These are phyloP conservation scores for Drosophila pseudoobscura DNA, from an alignment of 1,140 invertebrate species.

Conservation along the genomic window DNA sequence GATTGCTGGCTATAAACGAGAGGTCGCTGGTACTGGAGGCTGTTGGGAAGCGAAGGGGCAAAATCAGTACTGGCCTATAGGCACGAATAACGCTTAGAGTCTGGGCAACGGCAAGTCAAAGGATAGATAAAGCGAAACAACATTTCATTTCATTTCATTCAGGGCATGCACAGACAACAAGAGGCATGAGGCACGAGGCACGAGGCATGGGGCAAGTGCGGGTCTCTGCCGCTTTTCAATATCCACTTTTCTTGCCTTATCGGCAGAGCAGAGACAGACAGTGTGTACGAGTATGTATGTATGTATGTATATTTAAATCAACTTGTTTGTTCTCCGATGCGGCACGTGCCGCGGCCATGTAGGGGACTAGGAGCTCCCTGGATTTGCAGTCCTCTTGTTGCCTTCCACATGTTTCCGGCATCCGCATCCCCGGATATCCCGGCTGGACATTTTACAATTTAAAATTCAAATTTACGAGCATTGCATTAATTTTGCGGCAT, in stretches of 20 bases:
- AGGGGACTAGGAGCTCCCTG: neutral
- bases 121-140: slow-evolving; percentile 3
- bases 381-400: neutral
- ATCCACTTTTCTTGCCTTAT: slow-evolving; percentile 1
- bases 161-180: slow-evolving; percentile 28
- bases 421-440: too few relatives aligned
- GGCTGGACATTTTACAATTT: slow-evolving; percentile 60
- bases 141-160: slow-evolving; percentile 35
- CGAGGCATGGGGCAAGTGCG: slow-evolving; percentile 1
- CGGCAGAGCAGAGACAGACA: slow-evolving; percentile 10
- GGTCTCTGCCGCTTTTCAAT: slow-evolving; percentile 1
- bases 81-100: slow-evolving; percentile 5
- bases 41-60: slow-evolving; percentile 7
- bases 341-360: slow-evolving; percentile 7
- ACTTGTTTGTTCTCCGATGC: neutral
- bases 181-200: too few relatives aligned
- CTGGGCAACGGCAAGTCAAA: slow-evolving; percentile 21
- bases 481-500: slow-evolving; percentile 66
- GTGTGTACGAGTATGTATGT: too few relatives aligned
- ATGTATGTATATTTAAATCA: too few relatives aligned
- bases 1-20: slow-evolving; percentile 70
- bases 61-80: neutral
- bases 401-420: too few relatives aligned
- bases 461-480: slow-evolving; percentile 73
- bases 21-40: slow-evolving; percentile 83